These are phyloP conservation scores for Perccottus glenii DNA, from an alignment of 2,113 vertebrate genomes.

Conservation along the genomic window DNA sequence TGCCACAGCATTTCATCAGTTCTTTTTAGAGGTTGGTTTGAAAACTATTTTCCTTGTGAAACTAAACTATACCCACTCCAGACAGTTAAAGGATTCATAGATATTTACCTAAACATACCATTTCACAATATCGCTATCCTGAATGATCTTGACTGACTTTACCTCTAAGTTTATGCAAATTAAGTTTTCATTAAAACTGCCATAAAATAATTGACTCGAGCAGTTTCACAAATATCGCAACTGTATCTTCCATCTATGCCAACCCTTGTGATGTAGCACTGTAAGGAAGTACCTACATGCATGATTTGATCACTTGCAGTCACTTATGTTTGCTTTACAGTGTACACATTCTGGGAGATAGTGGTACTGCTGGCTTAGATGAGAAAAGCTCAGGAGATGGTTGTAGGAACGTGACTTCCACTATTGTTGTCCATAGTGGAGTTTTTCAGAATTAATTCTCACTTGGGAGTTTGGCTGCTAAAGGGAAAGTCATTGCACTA, in stretches of 20 bases:
- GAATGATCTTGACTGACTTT: no score
- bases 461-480: slow-evolving; percentile 14
- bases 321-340: slow-evolving; percentile 11
- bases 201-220: no score
- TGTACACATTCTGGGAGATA: neutral
- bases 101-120: no score
- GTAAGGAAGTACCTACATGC: no score
- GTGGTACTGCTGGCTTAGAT: no score
- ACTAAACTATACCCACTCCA: slow-evolving; percentile 17
- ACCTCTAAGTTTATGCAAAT: no score
- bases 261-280: no score
- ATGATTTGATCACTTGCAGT: neutral
- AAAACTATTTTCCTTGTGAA: neutral
- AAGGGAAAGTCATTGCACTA: slow-evolving; percentile 45
- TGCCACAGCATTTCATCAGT: slow-evolving; percentile 7
- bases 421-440: slow-evolving; percentile 12
- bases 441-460: slow-evolving; percentile 8
- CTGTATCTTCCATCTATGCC: no score
- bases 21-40: slow-evolving; percentile 17
- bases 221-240: no score
- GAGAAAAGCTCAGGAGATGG: slow-evolving; percentile 33
- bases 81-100: neutral
- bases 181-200: no score
- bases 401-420: slow-evolving; percentile 3
- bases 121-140: no score